These are phyloP conservation scores for Rotaria macrura DNA, from an alignment of 2,888 invertebrate genomes.

Conservation along the genomic window DNA sequence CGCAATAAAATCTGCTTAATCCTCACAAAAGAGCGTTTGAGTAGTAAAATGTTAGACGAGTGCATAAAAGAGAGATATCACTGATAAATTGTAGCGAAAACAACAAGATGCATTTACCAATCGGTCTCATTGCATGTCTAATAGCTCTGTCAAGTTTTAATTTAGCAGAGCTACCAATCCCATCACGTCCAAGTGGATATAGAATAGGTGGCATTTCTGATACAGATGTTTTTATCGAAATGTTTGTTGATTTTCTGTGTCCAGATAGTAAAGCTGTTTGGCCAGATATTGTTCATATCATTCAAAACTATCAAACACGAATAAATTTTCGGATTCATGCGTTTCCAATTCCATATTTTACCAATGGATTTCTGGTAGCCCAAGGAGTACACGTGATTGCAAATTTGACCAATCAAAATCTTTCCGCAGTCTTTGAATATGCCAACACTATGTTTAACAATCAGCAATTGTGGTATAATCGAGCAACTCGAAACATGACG, in stretches of 20 bases:
- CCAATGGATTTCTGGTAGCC: slow-evolving; percentile 39
- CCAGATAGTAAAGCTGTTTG: slow-evolving; percentile 39
- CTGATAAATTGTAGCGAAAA: too few species aligned
- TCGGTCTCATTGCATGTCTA: too few species aligned
- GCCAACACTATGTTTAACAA: slow-evolving; percentile 36
- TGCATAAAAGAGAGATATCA: too few species aligned
- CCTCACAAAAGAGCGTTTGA: too few species aligned
- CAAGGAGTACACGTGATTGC: slow-evolving; percentile 37
- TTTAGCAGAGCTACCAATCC: too few species aligned
- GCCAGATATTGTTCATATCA: slow-evolving; percentile 38
- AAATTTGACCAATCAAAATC: slow-evolving; percentile 32
- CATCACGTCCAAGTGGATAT: too few species aligned
- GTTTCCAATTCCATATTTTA: slow-evolving; percentile 43
- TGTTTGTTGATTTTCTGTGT: slow-evolving; percentile 40
- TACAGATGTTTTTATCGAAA: too few species aligned
- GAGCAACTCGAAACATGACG: slow-evolving; percentile 36
- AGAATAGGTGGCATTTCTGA: too few species aligned
- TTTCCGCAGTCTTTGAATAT: slow-evolving; percentile 35
- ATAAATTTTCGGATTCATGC: slow-evolving; percentile 39
- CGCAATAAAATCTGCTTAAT: too few species aligned
- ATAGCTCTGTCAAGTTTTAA: too few species aligned
- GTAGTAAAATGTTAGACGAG: too few species aligned
- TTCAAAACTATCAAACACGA: slow-evolving; percentile 38
- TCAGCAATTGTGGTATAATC: slow-evolving; percentile 35
- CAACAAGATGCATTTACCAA: too few species aligned